phyloP scores from a whole-genome alignment of 2,113 vertebrate species.

The Acrocephalus kingi region DNA sequence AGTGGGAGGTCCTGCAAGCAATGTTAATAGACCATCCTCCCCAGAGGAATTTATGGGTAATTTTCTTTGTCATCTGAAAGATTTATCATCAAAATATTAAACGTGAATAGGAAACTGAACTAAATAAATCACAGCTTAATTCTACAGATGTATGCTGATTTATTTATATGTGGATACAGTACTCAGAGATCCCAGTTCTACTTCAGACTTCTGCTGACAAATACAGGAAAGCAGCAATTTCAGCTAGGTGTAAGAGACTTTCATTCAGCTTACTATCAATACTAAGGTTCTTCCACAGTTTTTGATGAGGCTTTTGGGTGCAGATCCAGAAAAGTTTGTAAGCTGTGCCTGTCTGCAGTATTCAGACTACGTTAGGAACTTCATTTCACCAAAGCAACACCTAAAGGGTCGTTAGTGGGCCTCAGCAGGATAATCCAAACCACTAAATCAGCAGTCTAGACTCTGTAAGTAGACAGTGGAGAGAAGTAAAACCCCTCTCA shows the following conservation, averaged over 20 bases:
- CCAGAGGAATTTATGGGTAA: slow-evolving; percentile 6
- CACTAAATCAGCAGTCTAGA: slow-evolving; percentile 46
- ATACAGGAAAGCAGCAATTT: not conserved
- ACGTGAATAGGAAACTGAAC: slow-evolving; percentile 13
- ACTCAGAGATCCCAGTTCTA: not conserved
- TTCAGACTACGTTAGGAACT: slow-evolving; percentile 2
- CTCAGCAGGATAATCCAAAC: slow-evolving; percentile 13
- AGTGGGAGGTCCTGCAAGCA: slow-evolving; percentile 19
- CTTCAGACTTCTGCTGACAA: not conserved
- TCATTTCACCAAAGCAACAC: not conserved
- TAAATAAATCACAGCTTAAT: slow-evolving; percentile 22
- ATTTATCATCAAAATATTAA: slow-evolving; percentile 52
- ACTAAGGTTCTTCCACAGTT: not conserved
- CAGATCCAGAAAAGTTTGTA: not conserved
- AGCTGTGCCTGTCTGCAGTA: not conserved
- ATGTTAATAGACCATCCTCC: slow-evolving; percentile 10
- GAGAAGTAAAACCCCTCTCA: not conserved
- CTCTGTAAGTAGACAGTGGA: not conserved
- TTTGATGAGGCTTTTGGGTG: slow-evolving; percentile 15
- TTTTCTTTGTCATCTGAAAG: slow-evolving; percentile 40
- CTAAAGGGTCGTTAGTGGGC: not conserved
- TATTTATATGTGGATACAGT: not conserved
- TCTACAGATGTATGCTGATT: not conserved
- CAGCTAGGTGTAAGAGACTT: not conserved
- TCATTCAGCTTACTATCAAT: not conserved